Percentiles rank a stretch among this genome's conserved stretches.
These are phyloP conservation scores for Pelecanus crispus DNA, from an alignment of 2,113 vertebrate species.

Conservation along the genomic window DNA sequence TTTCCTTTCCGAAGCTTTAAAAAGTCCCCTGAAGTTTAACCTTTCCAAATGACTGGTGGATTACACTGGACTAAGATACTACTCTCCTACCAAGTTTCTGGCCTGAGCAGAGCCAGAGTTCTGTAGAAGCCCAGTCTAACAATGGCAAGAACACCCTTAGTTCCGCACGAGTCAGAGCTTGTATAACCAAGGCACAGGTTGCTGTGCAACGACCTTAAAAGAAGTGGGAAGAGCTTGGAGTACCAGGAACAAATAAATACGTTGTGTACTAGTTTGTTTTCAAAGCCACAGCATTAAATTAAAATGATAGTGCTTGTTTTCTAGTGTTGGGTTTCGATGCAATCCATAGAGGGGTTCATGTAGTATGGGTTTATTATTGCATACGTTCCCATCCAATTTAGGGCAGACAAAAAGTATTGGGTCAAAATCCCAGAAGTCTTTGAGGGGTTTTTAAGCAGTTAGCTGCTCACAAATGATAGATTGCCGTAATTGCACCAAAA, in stretches of 20 bases:
- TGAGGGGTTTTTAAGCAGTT: background rate
- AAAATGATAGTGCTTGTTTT: background rate
- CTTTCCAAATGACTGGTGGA: background rate
- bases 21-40: background rate
- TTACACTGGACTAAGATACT: background rate
- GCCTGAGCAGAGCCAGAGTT: background rate
- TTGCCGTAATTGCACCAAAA: background rate
- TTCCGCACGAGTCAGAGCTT: background rate
- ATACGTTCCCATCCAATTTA: background rate
- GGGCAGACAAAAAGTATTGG: background rate
- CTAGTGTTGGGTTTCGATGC: background rate
- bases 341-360: background rate
- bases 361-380: background rate
- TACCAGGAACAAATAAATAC: background rate
- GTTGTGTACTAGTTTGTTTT: background rate
- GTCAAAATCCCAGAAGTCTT: background rate
- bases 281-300: background rate
- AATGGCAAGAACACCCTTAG: background rate
- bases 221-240: background rate
- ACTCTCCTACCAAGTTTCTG: background rate
- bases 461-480: background rate
- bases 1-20: background rate
- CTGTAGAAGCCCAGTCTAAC: background rate
- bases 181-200: background rate
- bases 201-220: constrained; percentile 19